Conservation (phyloP, 2,888 invertebrate genomes). For the Melanostoma scalare region DNA sequence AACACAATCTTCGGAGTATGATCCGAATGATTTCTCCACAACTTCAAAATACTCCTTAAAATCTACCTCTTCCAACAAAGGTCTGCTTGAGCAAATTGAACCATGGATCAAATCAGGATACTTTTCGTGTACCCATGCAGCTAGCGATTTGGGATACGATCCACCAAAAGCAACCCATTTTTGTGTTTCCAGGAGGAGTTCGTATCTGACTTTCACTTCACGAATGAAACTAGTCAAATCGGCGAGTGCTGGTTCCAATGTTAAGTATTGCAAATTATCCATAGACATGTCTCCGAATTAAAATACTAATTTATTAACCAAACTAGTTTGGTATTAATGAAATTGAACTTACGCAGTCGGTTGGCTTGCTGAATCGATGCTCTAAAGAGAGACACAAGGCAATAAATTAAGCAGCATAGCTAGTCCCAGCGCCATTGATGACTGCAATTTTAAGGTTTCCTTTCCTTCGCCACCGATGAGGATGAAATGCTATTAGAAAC, state of each 20-base stretch:
- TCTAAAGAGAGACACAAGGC: constrained; percentile 94
- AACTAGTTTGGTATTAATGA: too few species aligned
- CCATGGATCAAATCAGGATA: constrained; percentile 94
- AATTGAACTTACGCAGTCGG: constrained; percentile 87
- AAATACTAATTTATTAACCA: background rate
- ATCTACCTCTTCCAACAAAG: constrained; percentile 91
- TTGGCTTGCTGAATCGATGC: constrained; percentile 93
- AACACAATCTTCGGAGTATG: constrained; percentile 87
- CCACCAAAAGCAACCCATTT: constrained; percentile 98
- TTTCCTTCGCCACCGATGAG: too few species aligned
- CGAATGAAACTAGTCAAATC: constrained; percentile 93
- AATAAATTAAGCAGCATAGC: constrained; percentile 89
- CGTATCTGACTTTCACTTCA: constrained; percentile 86
- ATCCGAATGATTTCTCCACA: constrained; percentile 88
- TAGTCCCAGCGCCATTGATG: constrained; percentile 94
- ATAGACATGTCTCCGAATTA: constrained; percentile 89
- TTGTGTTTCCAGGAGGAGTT: constrained; percentile 83
- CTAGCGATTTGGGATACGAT: constrained; percentile 95
- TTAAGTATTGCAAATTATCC: constrained; percentile 90
- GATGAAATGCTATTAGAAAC: too few species aligned
- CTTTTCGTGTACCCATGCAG: constrained; percentile 94
- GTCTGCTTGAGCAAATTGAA: constrained; percentile 94
- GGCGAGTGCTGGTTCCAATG: constrained; percentile 90
- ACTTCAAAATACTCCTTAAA: constrained; percentile 93
- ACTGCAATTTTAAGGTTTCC: too few species aligned